Evolutionary conservation across 2,113 vertebrate genomes (phyloP).

Genomic region (Alectura lathami): DNA sequence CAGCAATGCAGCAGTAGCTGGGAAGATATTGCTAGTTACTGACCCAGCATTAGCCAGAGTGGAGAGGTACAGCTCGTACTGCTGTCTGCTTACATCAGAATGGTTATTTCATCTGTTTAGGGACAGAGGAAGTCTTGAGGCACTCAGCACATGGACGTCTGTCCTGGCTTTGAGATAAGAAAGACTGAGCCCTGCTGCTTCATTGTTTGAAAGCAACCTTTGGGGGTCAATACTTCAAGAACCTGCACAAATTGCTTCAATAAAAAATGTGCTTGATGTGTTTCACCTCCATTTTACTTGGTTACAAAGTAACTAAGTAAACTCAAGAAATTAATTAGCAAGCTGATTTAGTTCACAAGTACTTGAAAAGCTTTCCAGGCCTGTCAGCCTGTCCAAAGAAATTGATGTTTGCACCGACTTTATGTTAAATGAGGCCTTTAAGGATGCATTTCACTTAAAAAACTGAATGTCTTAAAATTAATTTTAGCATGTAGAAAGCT

Average conservation of each 20-base stretch:
- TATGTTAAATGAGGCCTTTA: background rate
- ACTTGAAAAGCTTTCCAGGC: background rate
- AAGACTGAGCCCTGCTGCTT: background rate
- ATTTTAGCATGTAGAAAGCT: background rate
- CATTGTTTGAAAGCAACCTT: background rate
- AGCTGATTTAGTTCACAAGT: background rate
- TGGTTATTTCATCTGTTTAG: background rate
- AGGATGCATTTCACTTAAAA: background rate
- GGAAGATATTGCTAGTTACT: fast-evolving
- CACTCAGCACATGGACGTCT: background rate
- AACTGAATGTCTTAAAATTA: background rate
- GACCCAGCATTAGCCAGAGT: background rate
- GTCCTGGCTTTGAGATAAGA: background rate
- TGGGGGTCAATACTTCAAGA: background rate
- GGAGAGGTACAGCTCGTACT: background rate
- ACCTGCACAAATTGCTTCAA: background rate
- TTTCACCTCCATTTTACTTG: background rate
- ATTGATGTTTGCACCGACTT: background rate
- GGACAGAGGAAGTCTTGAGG: background rate
- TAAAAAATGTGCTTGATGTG: background rate
- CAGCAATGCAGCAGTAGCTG: background rate
- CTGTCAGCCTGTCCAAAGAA: fast-evolving
- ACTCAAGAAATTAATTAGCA: background rate
- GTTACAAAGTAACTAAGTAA: background rate
- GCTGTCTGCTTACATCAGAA: too few species aligned